phyloP scores from a whole-genome alignment of 2,888 invertebrate genomes.

The Poecilobothrus nobilitatus region DNA sequence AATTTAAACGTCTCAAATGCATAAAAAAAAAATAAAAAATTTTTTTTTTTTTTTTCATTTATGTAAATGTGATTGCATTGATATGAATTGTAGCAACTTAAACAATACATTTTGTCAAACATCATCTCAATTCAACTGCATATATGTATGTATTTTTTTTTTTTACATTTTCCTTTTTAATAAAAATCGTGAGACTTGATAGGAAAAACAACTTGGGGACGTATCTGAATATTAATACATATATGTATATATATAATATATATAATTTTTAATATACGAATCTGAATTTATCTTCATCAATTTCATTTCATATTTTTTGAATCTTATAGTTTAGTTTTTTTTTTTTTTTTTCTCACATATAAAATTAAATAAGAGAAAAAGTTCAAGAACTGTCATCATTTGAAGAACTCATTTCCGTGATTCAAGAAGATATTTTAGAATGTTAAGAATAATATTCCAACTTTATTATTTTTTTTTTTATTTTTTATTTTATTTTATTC shows the following conservation, averaged over 20 bases:
- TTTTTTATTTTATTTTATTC: neutral
- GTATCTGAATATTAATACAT: neutral
- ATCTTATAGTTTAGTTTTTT: neutral
- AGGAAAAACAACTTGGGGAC: neutral
- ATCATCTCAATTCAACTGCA: neutral
- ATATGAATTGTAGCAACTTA: neutral
- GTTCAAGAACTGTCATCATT: conserved; percentile 4
- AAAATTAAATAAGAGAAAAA: neutral
- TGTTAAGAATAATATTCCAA: neutral
- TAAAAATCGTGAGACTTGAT: neutral
- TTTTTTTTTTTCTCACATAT: too few species aligned
- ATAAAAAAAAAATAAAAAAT: too few species aligned
- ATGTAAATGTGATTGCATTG: too few species aligned
- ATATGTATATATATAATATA: neutral
- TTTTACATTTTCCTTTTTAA: neutral
- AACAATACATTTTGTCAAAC: conserved; percentile 1
- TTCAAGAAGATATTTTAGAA: neutral
- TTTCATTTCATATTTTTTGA: neutral
- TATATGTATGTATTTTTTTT: neutral
- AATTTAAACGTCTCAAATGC: too few species aligned
- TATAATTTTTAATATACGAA: neutral
- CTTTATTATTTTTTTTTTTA: too few species aligned
- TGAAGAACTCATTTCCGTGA: conserved; percentile 6
- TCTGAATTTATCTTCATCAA: conserved; percentile 6
- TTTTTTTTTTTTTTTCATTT: too few species aligned